These are phyloP conservation scores for Otolemur garnettii DNA, from an alignment of 2,113 vertebrate genomes.

Conservation along the genomic window DNA sequence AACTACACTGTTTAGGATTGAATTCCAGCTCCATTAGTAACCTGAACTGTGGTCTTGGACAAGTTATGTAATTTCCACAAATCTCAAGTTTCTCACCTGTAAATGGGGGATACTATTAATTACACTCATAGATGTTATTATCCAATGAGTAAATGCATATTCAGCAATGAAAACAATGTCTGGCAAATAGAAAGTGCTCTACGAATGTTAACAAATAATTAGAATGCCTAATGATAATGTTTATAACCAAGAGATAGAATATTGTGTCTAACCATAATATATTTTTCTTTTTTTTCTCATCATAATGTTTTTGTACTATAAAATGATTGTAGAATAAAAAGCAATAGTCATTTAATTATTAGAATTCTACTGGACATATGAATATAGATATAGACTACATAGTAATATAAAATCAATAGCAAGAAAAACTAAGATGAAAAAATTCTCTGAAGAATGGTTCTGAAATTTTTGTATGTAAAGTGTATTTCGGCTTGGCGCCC, in stretches of 20 bases:
- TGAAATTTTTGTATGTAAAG: background rate
- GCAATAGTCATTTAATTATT: slow-evolving; percentile 20
- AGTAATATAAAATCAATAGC: slow-evolving; percentile 55
- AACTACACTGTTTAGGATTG: background rate
- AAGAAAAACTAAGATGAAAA: slow-evolving; percentile 44
- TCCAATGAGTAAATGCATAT: background rate
- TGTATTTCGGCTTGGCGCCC: background rate
- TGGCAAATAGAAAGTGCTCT: background rate
- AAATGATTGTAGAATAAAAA: slow-evolving; percentile 32
- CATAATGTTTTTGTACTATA: background rate
- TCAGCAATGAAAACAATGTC: slow-evolving; percentile 35
- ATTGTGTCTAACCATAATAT: background rate
- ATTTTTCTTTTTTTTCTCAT: background rate
- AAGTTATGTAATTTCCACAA: background rate
- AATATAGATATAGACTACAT: background rate
- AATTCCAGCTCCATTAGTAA: slow-evolving; percentile 23
- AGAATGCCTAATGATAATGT: slow-evolving; percentile 5
- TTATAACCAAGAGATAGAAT: slow-evolving; percentile 10
- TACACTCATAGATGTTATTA: background rate
- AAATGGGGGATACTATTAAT: background rate
- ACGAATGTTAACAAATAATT: background rate
- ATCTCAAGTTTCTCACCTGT: slow-evolving; percentile 1
- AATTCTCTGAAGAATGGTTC: background rate
- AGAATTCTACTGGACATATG: slow-evolving; percentile 27
- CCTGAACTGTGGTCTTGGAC: background rate